phyloP scores from a whole-genome alignment of 2,888 invertebrate species.

The Apotomis turbidana region DNA sequence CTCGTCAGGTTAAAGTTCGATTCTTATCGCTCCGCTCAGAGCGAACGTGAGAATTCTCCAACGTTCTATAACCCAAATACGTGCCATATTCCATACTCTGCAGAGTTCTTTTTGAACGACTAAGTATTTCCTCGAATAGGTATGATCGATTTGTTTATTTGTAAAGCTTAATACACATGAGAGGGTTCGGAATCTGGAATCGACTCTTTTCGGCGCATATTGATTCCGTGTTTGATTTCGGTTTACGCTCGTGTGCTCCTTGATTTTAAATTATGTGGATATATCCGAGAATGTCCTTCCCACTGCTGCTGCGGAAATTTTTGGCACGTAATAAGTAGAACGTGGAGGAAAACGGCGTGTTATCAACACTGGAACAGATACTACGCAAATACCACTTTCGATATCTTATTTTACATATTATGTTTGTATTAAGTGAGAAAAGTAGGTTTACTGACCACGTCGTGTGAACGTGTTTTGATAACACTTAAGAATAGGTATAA shows the following conservation, averaged over 20 bases:
- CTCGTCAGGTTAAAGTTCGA: conserved; percentile 32
- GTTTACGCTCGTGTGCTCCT: conserved; percentile 12
- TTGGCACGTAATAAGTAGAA: not conserved
- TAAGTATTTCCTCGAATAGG: not conserved
- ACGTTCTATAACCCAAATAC: not conserved
- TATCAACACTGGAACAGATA: no score
- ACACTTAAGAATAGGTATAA: no score
- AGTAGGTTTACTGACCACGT: no score
- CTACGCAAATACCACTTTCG: no score
- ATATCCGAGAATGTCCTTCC: not conserved
- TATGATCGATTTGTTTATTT: conserved; percentile 22
- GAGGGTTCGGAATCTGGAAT: conserved; percentile 11
- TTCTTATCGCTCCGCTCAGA: conserved; percentile 27
- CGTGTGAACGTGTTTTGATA: no score
- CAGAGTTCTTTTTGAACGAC: not conserved
- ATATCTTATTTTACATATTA: no score
- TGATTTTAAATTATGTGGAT: conserved; percentile 20
- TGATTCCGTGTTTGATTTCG: conserved; percentile 20
- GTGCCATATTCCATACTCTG: not conserved
- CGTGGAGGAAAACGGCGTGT: no score
- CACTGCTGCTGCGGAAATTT: not conserved
- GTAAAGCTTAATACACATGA: conserved; percentile 23
- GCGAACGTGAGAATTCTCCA: conserved; percentile 32
- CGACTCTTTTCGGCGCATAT: conserved; percentile 16
- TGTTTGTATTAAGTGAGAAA: no score